phyloP scores from a whole-genome alignment of 2,797 vertebrate species.

The Cynopterus sphinx region DNA sequence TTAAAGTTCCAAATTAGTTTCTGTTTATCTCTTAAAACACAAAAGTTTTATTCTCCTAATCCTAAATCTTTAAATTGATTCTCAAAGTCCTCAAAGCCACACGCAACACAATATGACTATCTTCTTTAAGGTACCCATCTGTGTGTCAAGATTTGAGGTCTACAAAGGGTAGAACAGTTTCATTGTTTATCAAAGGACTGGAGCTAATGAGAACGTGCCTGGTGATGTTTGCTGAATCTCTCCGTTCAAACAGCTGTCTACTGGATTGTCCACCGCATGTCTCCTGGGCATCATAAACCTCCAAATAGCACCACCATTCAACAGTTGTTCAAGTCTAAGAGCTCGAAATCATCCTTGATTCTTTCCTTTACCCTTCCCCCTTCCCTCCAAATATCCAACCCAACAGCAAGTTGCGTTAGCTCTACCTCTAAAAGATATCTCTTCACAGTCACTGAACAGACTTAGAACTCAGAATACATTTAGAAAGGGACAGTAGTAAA shows the following conservation, averaged over 20 bases:
- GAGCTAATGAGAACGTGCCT: background rate
- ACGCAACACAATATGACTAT: background rate
- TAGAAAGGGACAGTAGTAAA: background rate
- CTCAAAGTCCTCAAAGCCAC: background rate
- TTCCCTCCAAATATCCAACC: background rate
- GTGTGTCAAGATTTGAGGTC: conserved; percentile 14
- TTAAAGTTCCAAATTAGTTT: conserved; percentile 22
- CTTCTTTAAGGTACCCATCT: background rate
- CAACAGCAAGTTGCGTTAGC: background rate
- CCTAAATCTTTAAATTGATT: conserved; percentile 3
- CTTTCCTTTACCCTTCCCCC: background rate
- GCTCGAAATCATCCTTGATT: background rate
- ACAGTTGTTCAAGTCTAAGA: background rate
- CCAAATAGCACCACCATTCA: background rate
- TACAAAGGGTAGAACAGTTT: background rate
- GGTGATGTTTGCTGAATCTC: background rate
- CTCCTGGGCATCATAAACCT: background rate
- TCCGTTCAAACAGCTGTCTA: background rate
- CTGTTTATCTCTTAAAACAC: conserved; percentile 15
- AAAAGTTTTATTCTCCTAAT: background rate
- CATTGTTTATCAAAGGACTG: background rate
- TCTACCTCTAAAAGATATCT: background rate
- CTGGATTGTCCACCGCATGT: background rate
- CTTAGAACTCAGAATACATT: background rate
- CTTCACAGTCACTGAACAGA: background rate